Conservation (phyloP, 2,888 invertebrate species). For the Philereme transversata region DNA sequence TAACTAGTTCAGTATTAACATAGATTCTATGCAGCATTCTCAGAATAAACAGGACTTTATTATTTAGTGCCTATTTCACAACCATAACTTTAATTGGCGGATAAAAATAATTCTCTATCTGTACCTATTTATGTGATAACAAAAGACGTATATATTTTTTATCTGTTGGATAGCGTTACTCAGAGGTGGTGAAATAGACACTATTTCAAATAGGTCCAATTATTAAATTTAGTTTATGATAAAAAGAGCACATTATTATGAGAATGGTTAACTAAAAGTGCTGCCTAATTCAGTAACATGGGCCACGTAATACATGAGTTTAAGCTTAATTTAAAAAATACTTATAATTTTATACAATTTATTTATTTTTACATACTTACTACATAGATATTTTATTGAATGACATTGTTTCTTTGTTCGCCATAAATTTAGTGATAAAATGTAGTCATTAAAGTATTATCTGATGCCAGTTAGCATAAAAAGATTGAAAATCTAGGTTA, state of each 20-base stretch:
- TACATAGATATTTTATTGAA: slow-evolving; percentile 7
- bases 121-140: too few species aligned
- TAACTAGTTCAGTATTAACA: background rate
- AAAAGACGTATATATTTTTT: too few species aligned
- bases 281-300: background rate
- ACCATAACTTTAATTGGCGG: too few species aligned
- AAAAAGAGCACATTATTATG: too few species aligned
- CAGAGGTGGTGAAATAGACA: too few species aligned
- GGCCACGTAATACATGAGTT: slow-evolving; percentile 28
- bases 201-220: too few species aligned
- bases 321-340: slow-evolving; percentile 23
- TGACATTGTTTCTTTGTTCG: slow-evolving; percentile 1
- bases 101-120: too few species aligned
- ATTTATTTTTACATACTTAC: slow-evolving; percentile 9
- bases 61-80: too few species aligned
- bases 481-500: background rate
- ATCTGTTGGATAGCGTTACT: too few species aligned
- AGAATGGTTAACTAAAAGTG: too few species aligned
- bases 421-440: background rate
- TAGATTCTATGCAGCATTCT: slow-evolving; percentile 5
- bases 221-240: too few species aligned
- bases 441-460: background rate
- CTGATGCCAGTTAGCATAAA: slow-evolving; percentile 5
- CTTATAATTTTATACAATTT: slow-evolving; percentile 19
- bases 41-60: background rate